Base-by-base conservation (phyloP, 92 coral and sea anemone genomes). In the Phenganax stokvisi region DNA sequence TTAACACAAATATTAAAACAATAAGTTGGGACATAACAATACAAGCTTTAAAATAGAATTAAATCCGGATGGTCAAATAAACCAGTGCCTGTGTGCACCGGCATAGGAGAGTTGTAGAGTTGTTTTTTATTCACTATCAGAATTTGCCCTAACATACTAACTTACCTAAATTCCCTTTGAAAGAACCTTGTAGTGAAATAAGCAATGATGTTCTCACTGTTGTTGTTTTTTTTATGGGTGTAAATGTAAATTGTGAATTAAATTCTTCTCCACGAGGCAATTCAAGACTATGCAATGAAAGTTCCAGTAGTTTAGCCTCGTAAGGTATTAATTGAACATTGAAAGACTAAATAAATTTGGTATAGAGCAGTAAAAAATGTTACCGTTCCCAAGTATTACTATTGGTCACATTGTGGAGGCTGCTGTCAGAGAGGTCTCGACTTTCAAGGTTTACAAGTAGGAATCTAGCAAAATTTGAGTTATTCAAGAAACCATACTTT, bases 121-220 rank as follows among this genome's bases (percentile, higher is more conserved):
- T 20, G 25, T 20, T 20, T 20, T 20, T 20, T 20, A 20, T 20
- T 20, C 25, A 20, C 25, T 20, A 20, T 20, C 25, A 20, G 0
- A 20, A 20, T 20, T 0, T 20, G 25, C 25, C 25, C 25, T 20
- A 20, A 20, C 25, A 20, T 20, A 20, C 25, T 20, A 20, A 27
- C 29, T 68, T 68, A 68, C 73, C 73, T 68, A 51, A 27, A 68
- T 3, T 68, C 7, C 3, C 73, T 44, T 30, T 4, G 29, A 7
- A 16, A 7, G 73, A 68, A 68, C 28, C 25, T 20, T 20, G 25
- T 20, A 20, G 25, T 20, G 25, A 7, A 68, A 11, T 17, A 68
- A 68, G 29, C 53, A 68, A 68, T 9, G 73, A 30, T 68, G 73
- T 68, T 68, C 73, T 17, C 3, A 27, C 73, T 68, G 37, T 68